phyloP scores from a whole-genome alignment of 2,888 invertebrate species.

The Epirrita christyi region DNA sequence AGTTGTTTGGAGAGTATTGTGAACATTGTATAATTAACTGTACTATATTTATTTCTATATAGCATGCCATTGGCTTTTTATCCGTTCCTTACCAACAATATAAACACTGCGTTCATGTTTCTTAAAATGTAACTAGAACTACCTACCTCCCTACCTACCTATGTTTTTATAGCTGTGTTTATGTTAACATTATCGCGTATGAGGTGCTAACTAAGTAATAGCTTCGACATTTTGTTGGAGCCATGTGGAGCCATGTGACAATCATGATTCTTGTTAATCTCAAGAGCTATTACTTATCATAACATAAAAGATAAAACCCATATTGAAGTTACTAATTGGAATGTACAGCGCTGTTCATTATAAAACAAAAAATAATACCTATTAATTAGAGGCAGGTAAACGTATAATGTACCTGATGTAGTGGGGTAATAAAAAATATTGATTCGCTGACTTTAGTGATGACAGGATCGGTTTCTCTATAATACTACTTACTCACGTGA shows the following conservation, averaged over 20 bases:
- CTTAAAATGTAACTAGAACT: slow-evolving; percentile 21
- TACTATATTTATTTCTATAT: slow-evolving; percentile 32
- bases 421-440: not conserved
- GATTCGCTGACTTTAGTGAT: not conserved
- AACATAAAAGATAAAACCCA: no score
- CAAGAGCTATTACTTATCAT: not conserved
- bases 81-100: slow-evolving; percentile 30
- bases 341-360: no score
- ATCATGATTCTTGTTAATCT: slow-evolving; percentile 16
- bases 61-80: slow-evolving; percentile 30
- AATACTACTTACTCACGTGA: not conserved
- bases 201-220: slow-evolving; percentile 38
- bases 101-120: slow-evolving; percentile 33
- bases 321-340: no score
- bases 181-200: slow-evolving; percentile 33
- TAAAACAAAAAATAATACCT: no score
- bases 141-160: no score
- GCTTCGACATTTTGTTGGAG: slow-evolving; percentile 20
- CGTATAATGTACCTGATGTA: no score
- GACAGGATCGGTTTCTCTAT: not conserved
- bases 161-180: slow-evolving; percentile 33
- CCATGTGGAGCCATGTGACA: slow-evolving; percentile 15
- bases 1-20: slow-evolving; percentile 27
- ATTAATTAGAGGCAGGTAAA: no score
- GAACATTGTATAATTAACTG: slow-evolving; percentile 27